Base-by-base conservation (phyloP, 2,113 vertebrate genomes). In the Colius striatus region DNA sequence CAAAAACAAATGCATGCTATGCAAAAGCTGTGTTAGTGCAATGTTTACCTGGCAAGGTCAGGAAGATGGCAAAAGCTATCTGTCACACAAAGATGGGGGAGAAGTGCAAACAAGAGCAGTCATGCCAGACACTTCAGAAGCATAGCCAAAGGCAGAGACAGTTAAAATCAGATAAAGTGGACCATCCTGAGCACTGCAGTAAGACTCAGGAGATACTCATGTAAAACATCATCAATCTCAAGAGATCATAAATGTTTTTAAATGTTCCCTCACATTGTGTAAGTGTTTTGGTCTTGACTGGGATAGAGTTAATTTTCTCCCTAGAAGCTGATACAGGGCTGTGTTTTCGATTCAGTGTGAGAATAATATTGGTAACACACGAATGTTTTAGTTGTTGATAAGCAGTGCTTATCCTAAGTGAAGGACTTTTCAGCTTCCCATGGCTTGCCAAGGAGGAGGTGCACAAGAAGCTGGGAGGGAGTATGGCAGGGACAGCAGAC, bases 61-160 rank as follows among this genome's bases (percentile, higher is more conserved):
- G 89, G 74, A 91, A 79, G 57, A 91, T 87, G 84, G 65, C 76
- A 95, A 93, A 93, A 86, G 38, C 51, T 86, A 29, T 60, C 83
- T 72, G 84, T 47, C 66, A 54, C 13, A 62, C 30, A 87, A 67
- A 74, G 87, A 75, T 82, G 74, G 92, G 65, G 93, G 81, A 91
- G 87, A 92, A 85, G 32, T 6, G 74, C 93, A 92, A 95, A 91
- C 71, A 89, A 57, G 32, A 76, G 54, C 77, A 76, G 50, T 41
- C 62, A 43, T 66, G 62, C 70, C 74, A 87, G 66, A 65, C 36
- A 26, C 50, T 87, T 79, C 2, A 4, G 87, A 91, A 91, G 77
- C n/a, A 34, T 10, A 72, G 89, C 77, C 74, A 87, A 78, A 91
- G 21, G 43, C 66, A 70, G 92, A 68, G 83, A 54, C 9, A 47